Base-by-base conservation (phyloP, 2,888 invertebrate genomes). In the Polymixis flavicincta region DNA sequence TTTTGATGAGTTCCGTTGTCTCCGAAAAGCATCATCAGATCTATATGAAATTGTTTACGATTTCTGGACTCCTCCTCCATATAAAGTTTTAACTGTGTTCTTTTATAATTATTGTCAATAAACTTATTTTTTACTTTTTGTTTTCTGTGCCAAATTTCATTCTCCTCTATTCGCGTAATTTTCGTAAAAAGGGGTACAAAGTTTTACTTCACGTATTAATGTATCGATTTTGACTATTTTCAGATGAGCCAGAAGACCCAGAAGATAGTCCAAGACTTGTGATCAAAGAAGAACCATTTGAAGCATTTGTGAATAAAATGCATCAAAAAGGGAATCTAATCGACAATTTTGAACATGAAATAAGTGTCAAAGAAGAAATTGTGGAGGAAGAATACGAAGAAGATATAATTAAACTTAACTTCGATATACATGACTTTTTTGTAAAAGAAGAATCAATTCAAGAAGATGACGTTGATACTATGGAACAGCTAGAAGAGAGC, bases 341-440 rank as follows among this genome's bases (percentile, higher is more conserved):
- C 0, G 32, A 66, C 2, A 32, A 22, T n/a, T 57, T 25, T 14
- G 71, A 60, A 28, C 28, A 74, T 0, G 19, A 76, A 17, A 13
- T 74, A 6, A 22, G 14, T 0, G 54, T 80, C 0, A 86, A 85
- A 42, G 32, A 80, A 59, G 83, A 82, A 66, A 6, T 1, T 0
- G 0, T 65, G 0, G 65, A 48, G 0, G 73, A 71, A 17, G 76
- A 76, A 11, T 9, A 2, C 9, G 82, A 87, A 1, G 82, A 76
- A 0, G 85, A 88, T 9, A 70, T 88, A 0, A 86, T 83, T 1
- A 85, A 77, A 68, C 28, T 87, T 0, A 55, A 87, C 48, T 73
- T 71, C 7, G 50, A 74, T 42, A 25, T 80, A 2, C 64, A 83
- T 52, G 60, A 80, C 6, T 54, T 75, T 1, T 14, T 80, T 3